Conservation (phyloP, 2,888 invertebrate species). For the Chironomus tentans region DNA sequence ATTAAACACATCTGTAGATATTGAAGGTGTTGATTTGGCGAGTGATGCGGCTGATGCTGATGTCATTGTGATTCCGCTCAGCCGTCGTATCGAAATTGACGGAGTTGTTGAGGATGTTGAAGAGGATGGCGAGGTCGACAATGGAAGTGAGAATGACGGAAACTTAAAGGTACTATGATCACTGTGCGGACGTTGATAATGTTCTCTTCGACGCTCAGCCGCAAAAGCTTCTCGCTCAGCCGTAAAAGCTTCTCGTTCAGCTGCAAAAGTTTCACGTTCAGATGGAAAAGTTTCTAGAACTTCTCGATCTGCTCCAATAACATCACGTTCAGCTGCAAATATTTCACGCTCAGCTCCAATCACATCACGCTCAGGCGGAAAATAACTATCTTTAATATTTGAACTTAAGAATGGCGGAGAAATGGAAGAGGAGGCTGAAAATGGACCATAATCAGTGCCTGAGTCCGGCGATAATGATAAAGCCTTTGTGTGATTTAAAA, state of each 20-base stretch:
- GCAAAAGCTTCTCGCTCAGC: background rate
- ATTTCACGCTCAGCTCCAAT: background rate
- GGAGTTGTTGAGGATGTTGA: background rate
- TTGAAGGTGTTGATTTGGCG: conserved; percentile 23
- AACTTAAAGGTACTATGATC: background rate
- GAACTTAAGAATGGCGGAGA: conserved; percentile 17
- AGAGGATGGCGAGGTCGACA: background rate
- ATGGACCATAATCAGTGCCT: conserved; percentile 21
- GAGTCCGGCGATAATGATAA: conserved; percentile 15
- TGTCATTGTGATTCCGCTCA: conserved; percentile 10
- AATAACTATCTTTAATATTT: background rate
- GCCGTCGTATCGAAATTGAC: background rate
- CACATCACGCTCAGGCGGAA: background rate
- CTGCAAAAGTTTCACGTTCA: background rate
- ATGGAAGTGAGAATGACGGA: background rate
- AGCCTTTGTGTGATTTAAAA: background rate
- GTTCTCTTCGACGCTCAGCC: background rate
- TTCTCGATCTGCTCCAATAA: background rate
- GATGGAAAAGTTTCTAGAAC: background rate
- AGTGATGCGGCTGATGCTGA: background rate
- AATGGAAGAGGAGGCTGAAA: conserved; percentile 17
- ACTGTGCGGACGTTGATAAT: background rate
- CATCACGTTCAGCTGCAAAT: background rate
- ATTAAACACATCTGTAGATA: conserved; percentile 16
- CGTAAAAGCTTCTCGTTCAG: background rate